These are phyloP conservation scores for Lutraria rhynchaena DNA, from an alignment of 1,140 invertebrate genomes.

Conservation along the genomic window DNA sequence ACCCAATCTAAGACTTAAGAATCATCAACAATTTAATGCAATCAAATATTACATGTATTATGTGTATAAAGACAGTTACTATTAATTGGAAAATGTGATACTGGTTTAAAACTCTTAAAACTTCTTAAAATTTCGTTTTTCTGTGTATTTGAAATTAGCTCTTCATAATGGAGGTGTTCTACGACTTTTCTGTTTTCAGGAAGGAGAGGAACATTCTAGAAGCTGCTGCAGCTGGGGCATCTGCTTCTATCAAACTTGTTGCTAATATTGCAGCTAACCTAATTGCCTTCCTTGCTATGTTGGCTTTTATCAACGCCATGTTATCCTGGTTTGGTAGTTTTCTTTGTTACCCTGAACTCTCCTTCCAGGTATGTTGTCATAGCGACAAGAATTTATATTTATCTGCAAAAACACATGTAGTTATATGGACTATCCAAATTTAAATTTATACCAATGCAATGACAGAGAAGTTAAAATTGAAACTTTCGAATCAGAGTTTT, in stretches of 20 bases:
- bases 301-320: constrained; percentile 91
- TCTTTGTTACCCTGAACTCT: constrained; percentile 85
- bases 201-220: constrained; percentile 92
- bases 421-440: too few relatives aligned
- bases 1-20: not conserved
- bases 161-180: too few relatives aligned
- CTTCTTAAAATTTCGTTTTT: not conserved
- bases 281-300: constrained; percentile 94
- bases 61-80: not conserved
- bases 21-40: not conserved
- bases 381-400: too few relatives aligned
- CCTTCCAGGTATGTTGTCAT: constrained; percentile 77
- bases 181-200: constrained; percentile 84
- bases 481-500: too few relatives aligned
- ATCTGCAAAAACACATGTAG: too few relatives aligned
- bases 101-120: not conserved
- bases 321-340: constrained; percentile 91
- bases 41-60: not conserved
- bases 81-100: not conserved
- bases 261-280: constrained; percentile 95
- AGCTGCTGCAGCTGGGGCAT: constrained; percentile 94
- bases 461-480: too few relatives aligned
- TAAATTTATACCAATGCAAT: too few relatives aligned
- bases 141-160: too few relatives aligned
- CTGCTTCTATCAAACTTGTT: constrained; percentile 90